Evolutionary conservation across 2,888 invertebrate genomes (phyloP).

Genomic region (Acleris cristana): DNA sequence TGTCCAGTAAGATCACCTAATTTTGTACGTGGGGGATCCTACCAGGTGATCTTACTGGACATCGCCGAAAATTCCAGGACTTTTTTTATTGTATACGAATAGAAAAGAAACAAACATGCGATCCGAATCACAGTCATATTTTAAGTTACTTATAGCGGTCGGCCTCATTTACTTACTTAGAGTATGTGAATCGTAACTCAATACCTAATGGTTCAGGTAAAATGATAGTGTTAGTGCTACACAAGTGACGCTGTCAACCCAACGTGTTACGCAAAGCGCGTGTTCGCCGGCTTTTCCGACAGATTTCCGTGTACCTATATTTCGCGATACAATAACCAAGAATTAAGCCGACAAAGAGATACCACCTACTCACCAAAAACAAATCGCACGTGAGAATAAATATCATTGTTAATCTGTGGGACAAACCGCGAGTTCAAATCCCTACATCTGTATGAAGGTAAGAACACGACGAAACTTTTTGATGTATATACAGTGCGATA

Average conservation of each 20-base stretch:
- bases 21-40: no score
- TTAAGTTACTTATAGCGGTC: neutral
- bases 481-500: no score
- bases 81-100: no score
- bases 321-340: conserved; percentile 5
- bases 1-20: no score
- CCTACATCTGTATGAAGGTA: no score
- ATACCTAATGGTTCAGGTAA: conserved; percentile 9
- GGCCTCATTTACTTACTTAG: neutral
- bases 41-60: no score
- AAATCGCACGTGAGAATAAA: conserved; percentile 6
- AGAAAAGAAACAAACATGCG: no score
- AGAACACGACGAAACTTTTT: no score
- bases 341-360: neutral
- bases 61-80: no score
- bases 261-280: conserved; percentile 21
- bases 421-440: neutral
- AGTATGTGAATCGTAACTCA: conserved; percentile 10
- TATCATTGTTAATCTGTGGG: conserved; percentile 10
- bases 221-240: conserved; percentile 11
- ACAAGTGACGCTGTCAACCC: conserved; percentile 4
- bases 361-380: conserved; percentile 2
- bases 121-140: neutral
- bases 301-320: conserved; percentile 17
- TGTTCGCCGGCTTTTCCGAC: conserved; percentile 2